phyloP scores from a whole-genome alignment of 2,888 invertebrate genomes.

The Limenitis camilla region DNA sequence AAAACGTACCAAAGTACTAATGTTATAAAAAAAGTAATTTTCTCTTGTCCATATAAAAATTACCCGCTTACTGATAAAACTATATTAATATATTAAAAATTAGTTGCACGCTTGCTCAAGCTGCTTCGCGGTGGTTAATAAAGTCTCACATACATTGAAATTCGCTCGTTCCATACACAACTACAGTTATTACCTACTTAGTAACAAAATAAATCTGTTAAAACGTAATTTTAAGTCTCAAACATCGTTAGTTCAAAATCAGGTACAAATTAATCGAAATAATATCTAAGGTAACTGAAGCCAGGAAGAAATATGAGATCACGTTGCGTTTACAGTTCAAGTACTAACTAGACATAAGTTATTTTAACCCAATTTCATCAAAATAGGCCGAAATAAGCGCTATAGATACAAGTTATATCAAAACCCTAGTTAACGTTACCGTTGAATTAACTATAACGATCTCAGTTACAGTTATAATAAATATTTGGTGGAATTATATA shows the following conservation, averaged over 20 bases:
- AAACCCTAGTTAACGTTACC: too few relatives aligned
- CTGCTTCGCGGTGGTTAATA: slow-evolving; percentile 67
- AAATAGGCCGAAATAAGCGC: background rate
- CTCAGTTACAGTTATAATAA: too few relatives aligned
- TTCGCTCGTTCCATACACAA: slow-evolving; percentile 60
- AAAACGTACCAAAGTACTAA: background rate
- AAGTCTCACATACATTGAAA: slow-evolving; percentile 53
- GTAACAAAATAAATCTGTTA: slow-evolving; percentile 61
- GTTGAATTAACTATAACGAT: too few relatives aligned
- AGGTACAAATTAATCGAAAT: slow-evolving; percentile 71
- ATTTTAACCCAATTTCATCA: slow-evolving; percentile 12
- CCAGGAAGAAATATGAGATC: slow-evolving; percentile 67
- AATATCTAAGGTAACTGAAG: slow-evolving; percentile 71
- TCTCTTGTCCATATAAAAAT: slow-evolving; percentile 37
- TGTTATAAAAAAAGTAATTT: slow-evolving; percentile 29
- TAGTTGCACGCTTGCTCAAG: slow-evolving; percentile 66
- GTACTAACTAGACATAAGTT: slow-evolving; percentile 13
- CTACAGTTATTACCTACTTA: slow-evolving; percentile 42
- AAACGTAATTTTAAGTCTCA: slow-evolving; percentile 65
- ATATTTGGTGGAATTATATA: too few relatives aligned
- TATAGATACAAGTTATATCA: too few relatives aligned
- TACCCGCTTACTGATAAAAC: slow-evolving; percentile 38
- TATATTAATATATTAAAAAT: slow-evolving; percentile 52
- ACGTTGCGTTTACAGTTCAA: slow-evolving; percentile 37
- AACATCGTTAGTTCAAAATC: slow-evolving; percentile 58